Conservation (phyloP, 1,140 invertebrate genomes). For the Apocrypta bakeri region DNA sequence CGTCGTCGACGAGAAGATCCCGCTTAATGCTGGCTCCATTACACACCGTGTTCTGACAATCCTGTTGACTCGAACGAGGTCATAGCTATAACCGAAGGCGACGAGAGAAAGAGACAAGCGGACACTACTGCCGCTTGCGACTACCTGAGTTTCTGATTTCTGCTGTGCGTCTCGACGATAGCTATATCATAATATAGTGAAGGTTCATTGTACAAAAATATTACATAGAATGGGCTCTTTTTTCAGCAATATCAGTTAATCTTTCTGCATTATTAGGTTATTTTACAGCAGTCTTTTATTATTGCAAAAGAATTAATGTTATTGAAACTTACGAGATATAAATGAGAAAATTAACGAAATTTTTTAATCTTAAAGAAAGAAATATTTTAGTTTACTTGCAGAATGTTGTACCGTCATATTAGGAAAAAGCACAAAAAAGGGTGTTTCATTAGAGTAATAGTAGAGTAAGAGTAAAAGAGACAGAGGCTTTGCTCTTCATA, state of each 20-base stretch:
- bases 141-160: neutral
- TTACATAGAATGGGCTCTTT: too few species aligned
- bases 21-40: conserved; percentile 57
- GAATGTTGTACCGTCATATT: too few species aligned
- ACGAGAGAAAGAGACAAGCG: neutral
- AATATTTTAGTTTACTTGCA: too few species aligned
- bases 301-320: too few species aligned
- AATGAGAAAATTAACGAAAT: too few species aligned
- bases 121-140: neutral
- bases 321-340: too few species aligned
- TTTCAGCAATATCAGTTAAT: too few species aligned
- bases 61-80: conserved; percentile 28
- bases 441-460: too few species aligned
- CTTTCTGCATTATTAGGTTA: too few species aligned
- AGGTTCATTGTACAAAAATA: neutral
- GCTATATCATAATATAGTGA: neutral
- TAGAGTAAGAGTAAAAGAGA: neutral
- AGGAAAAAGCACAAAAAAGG: too few species aligned
- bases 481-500: neutral
- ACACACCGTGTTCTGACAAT: conserved; percentile 58
- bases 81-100: conserved; percentile 7
- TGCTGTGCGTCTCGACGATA: neutral
- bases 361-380: too few species aligned
- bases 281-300: too few species aligned
- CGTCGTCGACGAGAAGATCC: conserved; percentile 28